Evolutionary conservation across 2,797 vertebrate genomes (phyloP), one percentile per base, ranked within the genome.

Genomic region (Garrulus glandarius): DNA sequence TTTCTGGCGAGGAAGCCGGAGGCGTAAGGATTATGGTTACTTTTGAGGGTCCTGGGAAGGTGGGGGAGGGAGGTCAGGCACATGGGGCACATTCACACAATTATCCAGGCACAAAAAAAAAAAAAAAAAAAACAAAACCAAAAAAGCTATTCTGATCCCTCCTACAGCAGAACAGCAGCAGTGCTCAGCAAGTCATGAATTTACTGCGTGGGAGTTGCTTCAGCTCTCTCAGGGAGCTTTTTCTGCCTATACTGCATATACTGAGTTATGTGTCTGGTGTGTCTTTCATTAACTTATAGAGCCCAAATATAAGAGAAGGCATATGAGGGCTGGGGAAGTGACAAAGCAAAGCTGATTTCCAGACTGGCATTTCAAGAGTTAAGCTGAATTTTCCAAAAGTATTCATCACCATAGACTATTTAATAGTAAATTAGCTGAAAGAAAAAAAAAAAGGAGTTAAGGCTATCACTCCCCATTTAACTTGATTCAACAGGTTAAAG

Each of bases 61-160:
- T 79, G 74, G 74, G 71, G 36, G 79, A 70, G 76, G 90, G 68
- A 93, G 72, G 72, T 78, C 80, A 94, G 75, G 68, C 77, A 92
- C 74, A 64, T 46, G 4, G 39, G 82, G 29, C 17, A 53, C 50
- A 69, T 92, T 89, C 64, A 21, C 86, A 93, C 43, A 86, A 89
- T 84, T 93, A 71, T 56, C 50, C 77, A 77, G 69, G 74, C 65
- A 60, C 41, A 1, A 53, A 74, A 79, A 60, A 39, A 30, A 14
- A 65, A 20, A 17, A 37, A n/a, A 26, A 78, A 85, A 84, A 7
- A 74, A 12, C 5, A 21, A 39, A 14, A n/a, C n/a, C 8, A 47
- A 47, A 30, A 23, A 26, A 36, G 18, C 20, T 75, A 39, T 59
- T 92, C 27, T 80, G 69, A 90, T 82, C 67, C 63, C 29, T 87